Evolutionary conservation across 2,797 vertebrate genomes (phyloP).

Genomic region (Rhinella marina): DNA sequence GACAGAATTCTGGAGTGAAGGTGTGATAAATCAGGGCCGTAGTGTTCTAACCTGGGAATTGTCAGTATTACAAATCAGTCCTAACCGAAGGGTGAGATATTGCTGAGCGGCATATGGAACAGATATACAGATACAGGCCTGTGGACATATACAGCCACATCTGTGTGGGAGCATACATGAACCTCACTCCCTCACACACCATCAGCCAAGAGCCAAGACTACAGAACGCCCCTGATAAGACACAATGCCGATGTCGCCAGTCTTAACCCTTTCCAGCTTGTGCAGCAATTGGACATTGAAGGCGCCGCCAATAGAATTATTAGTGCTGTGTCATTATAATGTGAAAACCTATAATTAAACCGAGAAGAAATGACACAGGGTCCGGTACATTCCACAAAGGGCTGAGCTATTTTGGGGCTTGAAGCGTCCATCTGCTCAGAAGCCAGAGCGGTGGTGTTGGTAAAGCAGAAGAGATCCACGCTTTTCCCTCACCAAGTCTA

Average conservation of each 20-base stretch:
- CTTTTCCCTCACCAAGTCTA: conserved; percentile 30
- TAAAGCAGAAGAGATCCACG: background rate
- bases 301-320: background rate
- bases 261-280: background rate
- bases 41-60: no score
- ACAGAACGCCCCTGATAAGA: background rate
- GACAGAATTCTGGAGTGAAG: no score
- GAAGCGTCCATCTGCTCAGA: conserved; percentile 9
- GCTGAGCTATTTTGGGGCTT: conserved; percentile 16
- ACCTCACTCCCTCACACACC: no score
- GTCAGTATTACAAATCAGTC: no score
- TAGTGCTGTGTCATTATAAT: background rate
- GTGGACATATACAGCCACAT: no score
- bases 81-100: no score
- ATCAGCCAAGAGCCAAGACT: no score
- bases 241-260: background rate
- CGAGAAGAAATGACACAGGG: background rate
- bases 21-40: no score
- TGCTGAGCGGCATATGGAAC: no score
- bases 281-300: no score
- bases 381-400: conserved; percentile 1
- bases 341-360: conserved; percentile 2
- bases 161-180: no score
- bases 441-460: conserved; percentile 9
- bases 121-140: no score